These are phyloP conservation scores for Listronotus oregonensis DNA, from an alignment of 1,140 invertebrate genomes.

Conservation along the genomic window DNA sequence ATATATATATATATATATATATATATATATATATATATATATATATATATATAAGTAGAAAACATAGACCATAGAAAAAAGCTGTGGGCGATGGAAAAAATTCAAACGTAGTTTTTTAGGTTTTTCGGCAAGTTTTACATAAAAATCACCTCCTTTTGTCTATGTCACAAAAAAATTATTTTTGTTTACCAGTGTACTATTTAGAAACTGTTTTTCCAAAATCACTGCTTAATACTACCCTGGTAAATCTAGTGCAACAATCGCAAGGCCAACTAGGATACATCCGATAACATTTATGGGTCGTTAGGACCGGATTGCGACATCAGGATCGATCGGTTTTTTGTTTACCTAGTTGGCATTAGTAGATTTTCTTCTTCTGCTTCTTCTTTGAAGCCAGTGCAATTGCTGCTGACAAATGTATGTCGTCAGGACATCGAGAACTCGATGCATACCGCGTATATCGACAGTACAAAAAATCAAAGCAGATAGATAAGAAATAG, in stretches of 20 bases:
- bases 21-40: too few relatives aligned
- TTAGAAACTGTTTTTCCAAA: background rate
- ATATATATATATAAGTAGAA: too few relatives aligned
- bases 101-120: too few relatives aligned
- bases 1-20: too few relatives aligned
- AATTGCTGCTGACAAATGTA: conserved; percentile 29
- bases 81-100: too few relatives aligned
- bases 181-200: too few relatives aligned
- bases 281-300: conserved; percentile 33
- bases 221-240: background rate
- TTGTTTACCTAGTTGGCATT: conserved; percentile 24
- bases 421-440: conserved; percentile 19
- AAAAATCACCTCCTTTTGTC: too few relatives aligned
- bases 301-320: conserved; percentile 30
- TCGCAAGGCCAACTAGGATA: conserved; percentile 22
- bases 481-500: too few relatives aligned
- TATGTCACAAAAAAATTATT: too few relatives aligned
- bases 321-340: conserved; percentile 19
- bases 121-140: too few relatives aligned
- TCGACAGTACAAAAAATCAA: too few relatives aligned
- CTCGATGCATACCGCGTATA: conserved; percentile 1
- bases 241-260: conserved; percentile 8
- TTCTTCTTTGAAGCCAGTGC: conserved; percentile 21
- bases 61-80: too few relatives aligned
- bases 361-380: conserved; percentile 12